phyloP scores from a whole-genome alignment of 2,888 invertebrate genomes.

The Luperina testacea region DNA sequence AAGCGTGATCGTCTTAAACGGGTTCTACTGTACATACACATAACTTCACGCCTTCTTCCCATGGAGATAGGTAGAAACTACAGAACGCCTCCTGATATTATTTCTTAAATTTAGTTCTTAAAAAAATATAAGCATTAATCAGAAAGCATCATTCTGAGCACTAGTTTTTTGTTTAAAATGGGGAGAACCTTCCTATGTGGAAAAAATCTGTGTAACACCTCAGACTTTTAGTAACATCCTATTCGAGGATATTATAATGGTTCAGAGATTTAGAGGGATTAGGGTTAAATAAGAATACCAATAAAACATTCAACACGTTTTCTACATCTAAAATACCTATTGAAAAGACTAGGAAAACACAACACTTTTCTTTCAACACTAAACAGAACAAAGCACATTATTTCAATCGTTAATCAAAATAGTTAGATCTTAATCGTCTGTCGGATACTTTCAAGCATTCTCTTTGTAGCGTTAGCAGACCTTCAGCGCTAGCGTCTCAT shows the following conservation, averaged over 20 bases:
- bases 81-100: too few species aligned
- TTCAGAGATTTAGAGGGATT: not conserved
- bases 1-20: too few species aligned
- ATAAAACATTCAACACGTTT: not conserved
- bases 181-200: too few species aligned
- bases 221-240: not conserved
- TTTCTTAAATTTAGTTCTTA: too few species aligned
- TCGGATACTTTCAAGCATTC: constrained; percentile 12
- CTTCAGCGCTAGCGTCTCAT: constrained; percentile 47
- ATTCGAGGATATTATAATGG: not conserved
- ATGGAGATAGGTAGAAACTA: too few species aligned
- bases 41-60: too few species aligned
- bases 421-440: not conserved
- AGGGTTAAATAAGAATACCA: not conserved
- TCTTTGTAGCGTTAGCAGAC: constrained; percentile 12
- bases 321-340: not conserved
- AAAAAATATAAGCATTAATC: not conserved
- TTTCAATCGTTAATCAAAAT: constrained; percentile 3
- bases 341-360: not conserved
- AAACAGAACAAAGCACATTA: not conserved
- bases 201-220: not conserved
- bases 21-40: too few species aligned
- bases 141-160: not conserved
- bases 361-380: not conserved
- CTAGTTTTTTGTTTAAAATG: not conserved